A percentile compares a stretch with the other conserved stretches of the same genome.
These are phyloP conservation scores for Bradynema listronoti DNA, from an alignment of 1,140 invertebrate species.

Conservation along the genomic window DNA sequence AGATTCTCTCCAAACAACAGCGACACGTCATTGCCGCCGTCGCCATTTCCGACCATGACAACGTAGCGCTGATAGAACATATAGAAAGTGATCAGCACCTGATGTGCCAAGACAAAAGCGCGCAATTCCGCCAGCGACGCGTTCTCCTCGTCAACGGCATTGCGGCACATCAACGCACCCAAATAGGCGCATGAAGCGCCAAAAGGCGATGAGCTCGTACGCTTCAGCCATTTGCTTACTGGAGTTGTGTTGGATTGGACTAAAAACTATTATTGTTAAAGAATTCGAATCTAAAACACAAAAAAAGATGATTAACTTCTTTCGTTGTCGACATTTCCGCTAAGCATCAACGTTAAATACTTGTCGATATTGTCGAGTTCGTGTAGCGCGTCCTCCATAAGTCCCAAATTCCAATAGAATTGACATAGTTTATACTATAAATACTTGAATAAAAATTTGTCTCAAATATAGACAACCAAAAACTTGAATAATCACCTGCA, in stretches of 20 bases:
- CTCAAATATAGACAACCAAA: too few species aligned
- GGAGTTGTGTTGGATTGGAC: too few species aligned
- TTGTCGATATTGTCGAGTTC: constrained; percentile 31
- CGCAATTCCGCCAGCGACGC: constrained; percentile 30
- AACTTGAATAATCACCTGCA: too few species aligned
- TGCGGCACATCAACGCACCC: constrained; percentile 9
- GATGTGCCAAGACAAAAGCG: constrained; percentile 31
- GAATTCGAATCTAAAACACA: too few species aligned
- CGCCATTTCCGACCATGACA: background rate
- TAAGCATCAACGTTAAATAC: too few species aligned
- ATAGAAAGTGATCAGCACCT: constrained; percentile 14
- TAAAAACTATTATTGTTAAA: too few species aligned
- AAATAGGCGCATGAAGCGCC: constrained; percentile 19
- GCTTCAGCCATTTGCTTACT: constrained; percentile 19
- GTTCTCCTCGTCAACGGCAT: constrained; percentile 1
- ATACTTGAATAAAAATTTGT: constrained; percentile 6
- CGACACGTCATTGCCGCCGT: background rate
- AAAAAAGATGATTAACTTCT: too few species aligned
- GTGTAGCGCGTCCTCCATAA: constrained; percentile 29
- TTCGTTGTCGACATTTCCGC: constrained; percentile 4
- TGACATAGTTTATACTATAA: constrained; percentile 35
- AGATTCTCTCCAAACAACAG: background rate
- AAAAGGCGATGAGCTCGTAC: constrained; percentile 20
- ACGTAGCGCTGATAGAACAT: constrained; percentile 12
- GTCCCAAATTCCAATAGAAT: constrained; percentile 40